These are phyloP conservation scores for Nyctalus aviator DNA, from an alignment of 2,797 vertebrate species.

Conservation along the genomic window DNA sequence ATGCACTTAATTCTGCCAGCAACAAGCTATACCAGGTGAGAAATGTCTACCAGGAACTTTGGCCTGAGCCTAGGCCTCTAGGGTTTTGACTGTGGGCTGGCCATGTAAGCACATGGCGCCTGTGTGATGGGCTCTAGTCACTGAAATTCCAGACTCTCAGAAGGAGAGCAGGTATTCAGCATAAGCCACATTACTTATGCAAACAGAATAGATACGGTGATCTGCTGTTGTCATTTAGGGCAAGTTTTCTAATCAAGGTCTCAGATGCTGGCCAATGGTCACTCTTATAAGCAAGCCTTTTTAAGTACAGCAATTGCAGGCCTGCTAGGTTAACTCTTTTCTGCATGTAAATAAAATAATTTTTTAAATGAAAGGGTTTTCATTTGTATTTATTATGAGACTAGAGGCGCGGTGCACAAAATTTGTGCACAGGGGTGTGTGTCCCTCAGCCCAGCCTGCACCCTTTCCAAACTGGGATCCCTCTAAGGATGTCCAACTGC, in stretches of 20 bases:
- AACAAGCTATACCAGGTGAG: not conserved
- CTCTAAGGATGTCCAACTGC: too few relatives aligned
- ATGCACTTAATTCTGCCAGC: not conserved
- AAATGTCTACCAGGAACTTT: not conserved
- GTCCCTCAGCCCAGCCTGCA: too few relatives aligned
- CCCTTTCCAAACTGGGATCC: too few relatives aligned
- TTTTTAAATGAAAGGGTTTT: not conserved
- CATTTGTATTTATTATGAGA: not conserved
- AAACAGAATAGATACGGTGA: not conserved
- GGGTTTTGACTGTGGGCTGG: not conserved
- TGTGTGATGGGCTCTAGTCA: not conserved
- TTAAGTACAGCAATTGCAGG: not conserved
- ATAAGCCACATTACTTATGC: not conserved
- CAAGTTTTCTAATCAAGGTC: not conserved
- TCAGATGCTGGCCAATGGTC: not conserved
- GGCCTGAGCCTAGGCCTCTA: not conserved
- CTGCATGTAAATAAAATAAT: not conserved
- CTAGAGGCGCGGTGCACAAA: too few relatives aligned
- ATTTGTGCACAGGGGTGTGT: too few relatives aligned
- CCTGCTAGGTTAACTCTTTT: not conserved
- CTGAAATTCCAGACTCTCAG: not conserved
- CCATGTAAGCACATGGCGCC: not conserved
- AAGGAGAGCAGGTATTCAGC: not conserved
- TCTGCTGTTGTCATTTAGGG: not conserved
- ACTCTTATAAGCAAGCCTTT: constrained; percentile 5